Conservation (phyloP, 2,113 vertebrate species). For the Hippocampus mohnikei region DNA sequence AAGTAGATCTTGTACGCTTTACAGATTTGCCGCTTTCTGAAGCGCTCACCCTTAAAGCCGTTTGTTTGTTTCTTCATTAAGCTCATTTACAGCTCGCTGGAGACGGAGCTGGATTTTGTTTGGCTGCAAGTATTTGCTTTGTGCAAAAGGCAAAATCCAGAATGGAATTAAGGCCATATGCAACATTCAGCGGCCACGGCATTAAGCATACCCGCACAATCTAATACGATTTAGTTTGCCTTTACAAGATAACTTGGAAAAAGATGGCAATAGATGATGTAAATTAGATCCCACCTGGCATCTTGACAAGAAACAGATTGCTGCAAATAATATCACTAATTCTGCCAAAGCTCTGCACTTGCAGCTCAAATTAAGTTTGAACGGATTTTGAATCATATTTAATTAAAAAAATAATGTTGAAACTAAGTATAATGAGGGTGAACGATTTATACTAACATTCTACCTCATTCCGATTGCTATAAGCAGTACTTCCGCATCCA, state of each 20-base stretch:
- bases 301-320: no score
- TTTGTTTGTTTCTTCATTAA: slow-evolving; percentile 65
- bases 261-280: neutral
- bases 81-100: slow-evolving; percentile 62
- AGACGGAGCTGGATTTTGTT: slow-evolving; percentile 42
- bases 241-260: neutral
- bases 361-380: neutral
- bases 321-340: neutral
- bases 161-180: neutral
- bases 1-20: slow-evolving; percentile 57
- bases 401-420: neutral
- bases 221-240: neutral
- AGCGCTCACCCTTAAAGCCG: slow-evolving; percentile 33
- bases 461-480: no score
- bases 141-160: slow-evolving; percentile 17
- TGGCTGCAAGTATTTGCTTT: slow-evolving; percentile 38
- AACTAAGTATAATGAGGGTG: neutral
- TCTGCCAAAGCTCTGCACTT: neutral
- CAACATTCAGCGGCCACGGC: neutral
- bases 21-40: slow-evolving; percentile 50
- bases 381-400: neutral
- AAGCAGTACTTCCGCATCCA: no score
- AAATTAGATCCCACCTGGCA: neutral
- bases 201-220: neutral
- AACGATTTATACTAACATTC: no score